These are phyloP conservation scores for Etheostoma nigrum DNA, from an alignment of 2,797 vertebrate species.

Conservation along the genomic window DNA sequence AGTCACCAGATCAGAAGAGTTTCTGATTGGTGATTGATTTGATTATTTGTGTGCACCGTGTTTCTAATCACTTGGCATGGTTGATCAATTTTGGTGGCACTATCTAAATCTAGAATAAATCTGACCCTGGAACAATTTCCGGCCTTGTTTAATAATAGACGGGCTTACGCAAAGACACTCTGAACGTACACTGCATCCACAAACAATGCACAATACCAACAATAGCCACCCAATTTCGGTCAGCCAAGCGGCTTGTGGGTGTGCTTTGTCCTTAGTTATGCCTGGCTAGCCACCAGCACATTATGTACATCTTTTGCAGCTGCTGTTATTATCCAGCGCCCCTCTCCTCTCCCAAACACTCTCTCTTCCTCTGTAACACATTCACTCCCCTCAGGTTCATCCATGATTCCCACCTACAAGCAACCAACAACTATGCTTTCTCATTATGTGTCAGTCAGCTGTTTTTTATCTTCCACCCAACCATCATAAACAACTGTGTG, in stretches of 20 bases:
- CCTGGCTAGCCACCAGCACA: slow-evolving; percentile 65
- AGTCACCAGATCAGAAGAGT: slow-evolving; percentile 4
- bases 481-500: slow-evolving; percentile 46
- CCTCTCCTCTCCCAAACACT: slow-evolving; percentile 58
- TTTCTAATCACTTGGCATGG: slow-evolving; percentile 44
- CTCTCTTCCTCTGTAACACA: slow-evolving; percentile 42
- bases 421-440: slow-evolving; percentile 26
- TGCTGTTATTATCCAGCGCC: slow-evolving; percentile 56
- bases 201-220: slow-evolving; percentile 64
- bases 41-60: slow-evolving; percentile 32
- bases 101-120: slow-evolving; percentile 61
- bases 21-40: slow-evolving; percentile 60
- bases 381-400: slow-evolving; percentile 42
- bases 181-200: slow-evolving; percentile 45
- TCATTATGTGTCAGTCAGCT: slow-evolving; percentile 42
- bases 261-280: slow-evolving; percentile 69
- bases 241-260: slow-evolving; percentile 58
- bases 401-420: slow-evolving; percentile 52
- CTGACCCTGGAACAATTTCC: slow-evolving; percentile 37
- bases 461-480: slow-evolving; percentile 43
- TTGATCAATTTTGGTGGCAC: slow-evolving; percentile 38
- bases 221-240: slow-evolving; percentile 54
- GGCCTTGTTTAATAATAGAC: slow-evolving; percentile 63
- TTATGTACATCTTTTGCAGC: slow-evolving; percentile 67
- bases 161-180: slow-evolving; percentile 36